phyloP scores from a whole-genome alignment of 2,797 vertebrate species.

The Triplophysa yarkandensis region DNA sequence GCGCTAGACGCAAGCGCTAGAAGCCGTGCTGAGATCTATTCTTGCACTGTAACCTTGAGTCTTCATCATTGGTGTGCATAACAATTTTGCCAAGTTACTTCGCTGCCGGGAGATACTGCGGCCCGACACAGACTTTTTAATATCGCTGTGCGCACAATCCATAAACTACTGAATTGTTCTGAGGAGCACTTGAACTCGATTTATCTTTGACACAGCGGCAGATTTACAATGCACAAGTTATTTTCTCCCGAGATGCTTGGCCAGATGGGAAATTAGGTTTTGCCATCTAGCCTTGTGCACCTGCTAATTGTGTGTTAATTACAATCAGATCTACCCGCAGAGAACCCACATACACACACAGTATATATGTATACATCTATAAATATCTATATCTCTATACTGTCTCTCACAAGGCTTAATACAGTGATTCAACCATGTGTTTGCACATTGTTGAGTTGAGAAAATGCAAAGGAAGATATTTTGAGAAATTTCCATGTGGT shows the following conservation, averaged over 20 bases:
- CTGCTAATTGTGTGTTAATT: constrained; percentile 51
- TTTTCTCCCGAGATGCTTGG: constrained; percentile 40
- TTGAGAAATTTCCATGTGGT: too few species aligned
- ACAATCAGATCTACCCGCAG: constrained; percentile 31
- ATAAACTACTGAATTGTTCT: constrained; percentile 23
- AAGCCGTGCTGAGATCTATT: constrained; percentile 13
- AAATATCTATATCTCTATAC: too few species aligned
- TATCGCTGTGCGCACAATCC: not conserved
- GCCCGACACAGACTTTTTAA: not conserved
- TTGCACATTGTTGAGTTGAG: too few species aligned
- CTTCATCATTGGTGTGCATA: constrained; percentile 20
- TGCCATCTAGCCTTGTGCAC: constrained; percentile 39
- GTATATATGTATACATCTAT: constrained; percentile 12
- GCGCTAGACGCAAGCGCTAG: constrained; percentile 11
- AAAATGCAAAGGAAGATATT: too few species aligned
- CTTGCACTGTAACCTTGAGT: constrained; percentile 24
- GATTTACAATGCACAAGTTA: constrained; percentile 9
- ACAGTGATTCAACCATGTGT: not conserved
- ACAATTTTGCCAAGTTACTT: constrained; percentile 5
- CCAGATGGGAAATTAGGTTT: constrained; percentile 49
- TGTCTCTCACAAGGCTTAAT: too few species aligned
- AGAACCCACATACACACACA: constrained; percentile 10
- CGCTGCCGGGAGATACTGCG: not conserved
- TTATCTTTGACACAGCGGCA: constrained; percentile 9
- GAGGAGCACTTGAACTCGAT: constrained; percentile 29